phyloP scores from a whole-genome alignment of 2,797 vertebrate genomes.

The Lateolabrax maculatus region DNA sequence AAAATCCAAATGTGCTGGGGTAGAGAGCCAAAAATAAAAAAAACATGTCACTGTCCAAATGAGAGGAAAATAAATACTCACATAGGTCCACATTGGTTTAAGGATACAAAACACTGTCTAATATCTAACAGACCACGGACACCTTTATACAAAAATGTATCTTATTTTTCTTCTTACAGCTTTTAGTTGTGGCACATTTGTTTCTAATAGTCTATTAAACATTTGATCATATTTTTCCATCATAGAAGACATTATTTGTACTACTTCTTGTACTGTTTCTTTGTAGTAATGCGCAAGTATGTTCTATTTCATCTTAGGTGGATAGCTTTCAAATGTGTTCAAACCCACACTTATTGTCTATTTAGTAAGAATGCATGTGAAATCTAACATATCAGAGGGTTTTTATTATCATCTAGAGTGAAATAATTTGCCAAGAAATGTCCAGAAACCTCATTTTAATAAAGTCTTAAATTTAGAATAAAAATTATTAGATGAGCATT shows the following conservation, averaged over 20 bases:
- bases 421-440: background rate
- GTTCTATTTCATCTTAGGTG: background rate
- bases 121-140: background rate
- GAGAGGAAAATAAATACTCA: background rate
- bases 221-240: conserved; percentile 1
- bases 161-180: background rate
- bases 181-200: background rate
- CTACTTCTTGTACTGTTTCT: background rate
- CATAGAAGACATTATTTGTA: background rate
- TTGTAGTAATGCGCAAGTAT: background rate
- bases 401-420: background rate
- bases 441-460: background rate
- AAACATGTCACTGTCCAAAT: background rate
- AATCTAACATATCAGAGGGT: background rate
- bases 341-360: background rate
- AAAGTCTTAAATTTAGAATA: background rate
- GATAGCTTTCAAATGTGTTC: background rate
- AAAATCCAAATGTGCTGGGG: background rate
- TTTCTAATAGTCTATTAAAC: background rate
- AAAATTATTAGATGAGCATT: background rate
- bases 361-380: background rate
- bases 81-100: background rate
- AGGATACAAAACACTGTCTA: background rate
- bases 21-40: background rate
- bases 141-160: background rate